Evolutionary conservation across 2,888 invertebrate species (phyloP).

Genomic region (Microplitis deprimator): DNA sequence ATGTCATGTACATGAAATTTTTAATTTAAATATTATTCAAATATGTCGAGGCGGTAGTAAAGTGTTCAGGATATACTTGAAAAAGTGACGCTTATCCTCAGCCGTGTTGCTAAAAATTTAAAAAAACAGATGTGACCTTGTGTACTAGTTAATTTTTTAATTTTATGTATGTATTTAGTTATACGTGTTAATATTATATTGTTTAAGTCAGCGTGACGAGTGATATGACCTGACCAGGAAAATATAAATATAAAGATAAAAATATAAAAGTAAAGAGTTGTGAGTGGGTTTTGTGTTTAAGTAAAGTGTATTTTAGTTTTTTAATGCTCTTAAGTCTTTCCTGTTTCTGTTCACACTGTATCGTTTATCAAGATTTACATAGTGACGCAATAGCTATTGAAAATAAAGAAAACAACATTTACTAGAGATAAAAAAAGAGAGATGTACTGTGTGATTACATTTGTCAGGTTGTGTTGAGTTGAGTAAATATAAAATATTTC

Average conservation of each 20-base stretch:
- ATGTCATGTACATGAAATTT: too few relatives aligned
- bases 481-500: background rate
- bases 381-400: background rate
- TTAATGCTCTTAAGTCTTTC: background rate
- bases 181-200: conserved; percentile 8
- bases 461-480: background rate
- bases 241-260: background rate
- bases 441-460: background rate
- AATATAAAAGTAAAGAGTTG: conserved; percentile 1
- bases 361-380: background rate
- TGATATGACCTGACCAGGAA: background rate
- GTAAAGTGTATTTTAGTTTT: background rate
- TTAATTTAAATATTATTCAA: background rate
- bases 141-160: conserved; percentile 22
- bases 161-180: conserved; percentile 33
- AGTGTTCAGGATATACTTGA: background rate
- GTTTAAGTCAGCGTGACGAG: conserved; percentile 2
- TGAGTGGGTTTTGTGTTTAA: background rate
- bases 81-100: background rate
- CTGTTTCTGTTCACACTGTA: background rate
- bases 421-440: background rate
- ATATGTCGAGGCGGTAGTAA: conserved; percentile 26
- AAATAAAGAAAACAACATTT: background rate
- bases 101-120: conserved; percentile 4
- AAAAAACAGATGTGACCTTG: conserved; percentile 43